Evolutionary conservation across 2,797 vertebrate species (phyloP), one percentile per base, ranked within the genome.

Genomic region (Ptychadena robeensis): DNA sequence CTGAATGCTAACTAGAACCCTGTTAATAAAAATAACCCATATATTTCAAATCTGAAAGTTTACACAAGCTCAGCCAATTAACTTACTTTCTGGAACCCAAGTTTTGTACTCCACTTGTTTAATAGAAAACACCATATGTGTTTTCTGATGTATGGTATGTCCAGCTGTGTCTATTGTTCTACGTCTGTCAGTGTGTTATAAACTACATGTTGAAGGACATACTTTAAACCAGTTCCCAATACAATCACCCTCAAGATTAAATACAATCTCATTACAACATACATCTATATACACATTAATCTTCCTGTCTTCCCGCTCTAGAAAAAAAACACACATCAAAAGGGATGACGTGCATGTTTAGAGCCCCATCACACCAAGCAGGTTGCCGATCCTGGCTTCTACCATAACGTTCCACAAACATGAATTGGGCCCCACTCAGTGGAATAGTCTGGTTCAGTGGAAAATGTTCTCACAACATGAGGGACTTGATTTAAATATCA

Each of bases 121-220:
- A 61, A 61, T 61, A 61, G 12, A 28, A 61, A 61, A 61, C n/a
- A 48, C 48, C 72, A 38, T 64, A 15, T 64, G 73, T 30, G 14
- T 74, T 22, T 53, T n/a, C 59, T 28, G 82, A 68, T 40, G 34
- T 64, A 64, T 28, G 59, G 57, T 30, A 63, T 30, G 59, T 75
- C 73, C 73, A 77, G 74, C 74, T 65, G 73, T 65, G 57, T 76
- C 59, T 65, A 76, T 65, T 76, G 59, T 35, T 65, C 59, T 76
- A 25, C 7, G 28, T 32, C 61, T 76, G 74, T 48, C 74, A 66
- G 74, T 48, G 35, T 28, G 9, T 65, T 31, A 76, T 18, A 76
- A 44, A 65, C 34, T 65, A 66, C 37, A 48, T 25, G 63, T 4
- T 77, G 74, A 77, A 66, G 63, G 74, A 77, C 61, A 48, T 28